Percentiles rank a stretch among this genome's conserved stretches.
phyloP scores from a whole-genome alignment of 2,888 invertebrate species.

The Lasioglossum calceatum region DNA sequence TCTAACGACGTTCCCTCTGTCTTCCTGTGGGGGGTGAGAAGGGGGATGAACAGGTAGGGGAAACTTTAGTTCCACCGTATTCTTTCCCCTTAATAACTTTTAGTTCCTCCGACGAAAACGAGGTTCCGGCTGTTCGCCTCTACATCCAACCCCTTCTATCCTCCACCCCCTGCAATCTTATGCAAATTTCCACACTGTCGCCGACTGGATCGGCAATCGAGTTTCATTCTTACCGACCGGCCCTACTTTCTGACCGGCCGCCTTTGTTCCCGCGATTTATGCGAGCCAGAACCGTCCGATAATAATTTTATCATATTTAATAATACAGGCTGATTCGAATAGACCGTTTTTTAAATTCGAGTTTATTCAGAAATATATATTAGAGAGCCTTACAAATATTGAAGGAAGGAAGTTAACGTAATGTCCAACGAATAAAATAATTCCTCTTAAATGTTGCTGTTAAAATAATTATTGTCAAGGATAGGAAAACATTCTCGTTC shows the following conservation, averaged over 20 bases:
- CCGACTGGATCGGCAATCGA: constrained; percentile 24
- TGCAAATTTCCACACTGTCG: constrained; percentile 28
- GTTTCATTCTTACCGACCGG: constrained; percentile 7
- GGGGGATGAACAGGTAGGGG: background rate
- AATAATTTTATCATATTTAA: background rate
- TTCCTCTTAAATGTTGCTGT: too few species aligned
- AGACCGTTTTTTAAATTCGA: background rate
- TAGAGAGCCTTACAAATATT: too few species aligned
- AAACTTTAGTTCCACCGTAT: constrained; percentile 47
- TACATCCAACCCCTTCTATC: background rate
- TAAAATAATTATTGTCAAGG: too few species aligned
- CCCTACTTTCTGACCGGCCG: background rate
- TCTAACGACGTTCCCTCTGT: constrained; percentile 52
- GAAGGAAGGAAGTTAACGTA: too few species aligned
- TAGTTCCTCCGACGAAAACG: constrained; percentile 31
- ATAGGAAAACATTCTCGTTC: too few species aligned
- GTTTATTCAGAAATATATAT: background rate
- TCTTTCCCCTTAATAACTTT: constrained; percentile 50
- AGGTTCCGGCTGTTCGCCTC: constrained; percentile 15
- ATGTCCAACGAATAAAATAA: too few species aligned
- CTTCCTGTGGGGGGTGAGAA: constrained; percentile 9
- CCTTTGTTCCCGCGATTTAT: background rate
- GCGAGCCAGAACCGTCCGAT: background rate
- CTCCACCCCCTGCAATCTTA: background rate
- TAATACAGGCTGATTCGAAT: background rate